A percentile compares a stretch with the other conserved stretches of the same genome.
Evolutionary conservation across 1,140 invertebrate species (phyloP).

Genomic region (Ganaspis sp.): DNA sequence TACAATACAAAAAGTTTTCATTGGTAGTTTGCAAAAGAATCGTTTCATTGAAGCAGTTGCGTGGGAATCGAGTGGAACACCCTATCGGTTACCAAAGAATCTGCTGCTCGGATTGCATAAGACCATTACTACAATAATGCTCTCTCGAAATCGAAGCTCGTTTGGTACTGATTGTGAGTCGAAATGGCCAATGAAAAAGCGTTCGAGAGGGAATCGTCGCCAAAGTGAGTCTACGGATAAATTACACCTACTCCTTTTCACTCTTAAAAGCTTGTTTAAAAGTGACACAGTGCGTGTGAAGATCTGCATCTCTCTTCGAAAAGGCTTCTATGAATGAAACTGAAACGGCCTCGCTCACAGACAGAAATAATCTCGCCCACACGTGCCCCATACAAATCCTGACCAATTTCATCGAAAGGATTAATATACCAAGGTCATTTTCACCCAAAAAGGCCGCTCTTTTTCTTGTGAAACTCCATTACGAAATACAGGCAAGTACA

Average conservation of each 20-base stretch:
- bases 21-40: no score
- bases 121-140: background rate
- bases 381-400: slow-evolving; percentile 31
- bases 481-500: no score
- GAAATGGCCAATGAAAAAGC: background rate
- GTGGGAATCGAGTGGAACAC: slow-evolving; percentile 6
- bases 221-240: background rate
- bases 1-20: no score
- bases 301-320: background rate
- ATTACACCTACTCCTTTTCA: background rate
- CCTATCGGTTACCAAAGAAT: background rate
- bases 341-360: slow-evolving; percentile 46
- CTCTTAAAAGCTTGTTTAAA: background rate
- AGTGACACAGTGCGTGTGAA: background rate
- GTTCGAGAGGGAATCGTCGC: background rate
- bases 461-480: background rate
- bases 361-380: slow-evolving; percentile 47
- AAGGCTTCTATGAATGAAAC: slow-evolving; percentile 52
- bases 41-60: background rate
- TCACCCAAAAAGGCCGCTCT: background rate
- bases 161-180: background rate
- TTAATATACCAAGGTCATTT: slow-evolving; percentile 14
- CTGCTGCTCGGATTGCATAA: slow-evolving; percentile 6
- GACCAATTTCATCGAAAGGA: slow-evolving; percentile 20
- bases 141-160: background rate